Evolutionary conservation across 1,140 invertebrate genomes (phyloP).

Genomic region (Drosophila kohkoa): DNA sequence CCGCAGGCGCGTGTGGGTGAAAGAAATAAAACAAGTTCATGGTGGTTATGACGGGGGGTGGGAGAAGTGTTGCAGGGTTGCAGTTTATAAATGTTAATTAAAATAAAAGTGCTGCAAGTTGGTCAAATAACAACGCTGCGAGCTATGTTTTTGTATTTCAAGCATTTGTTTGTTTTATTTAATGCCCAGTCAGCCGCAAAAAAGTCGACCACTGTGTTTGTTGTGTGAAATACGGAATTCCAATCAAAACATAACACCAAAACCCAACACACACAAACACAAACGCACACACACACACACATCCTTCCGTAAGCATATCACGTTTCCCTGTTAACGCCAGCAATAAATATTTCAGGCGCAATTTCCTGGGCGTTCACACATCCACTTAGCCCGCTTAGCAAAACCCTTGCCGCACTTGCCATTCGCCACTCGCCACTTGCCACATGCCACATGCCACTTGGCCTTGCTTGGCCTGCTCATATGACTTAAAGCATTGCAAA

Average conservation of each 20-base stretch:
- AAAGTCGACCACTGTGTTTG: conserved; percentile 48
- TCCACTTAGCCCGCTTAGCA: conserved; percentile 48
- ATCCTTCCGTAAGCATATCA: conserved; percentile 60
- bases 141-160: conserved; percentile 17
- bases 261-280: conserved; percentile 1
- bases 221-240: conserved; percentile 61
- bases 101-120: conserved; percentile 33
- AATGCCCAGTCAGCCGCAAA: conserved; percentile 14
- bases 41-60: not conserved
- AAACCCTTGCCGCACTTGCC: not conserved
- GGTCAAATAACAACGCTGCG: not conserved
- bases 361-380: conserved; percentile 60
- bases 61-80: not conserved
- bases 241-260: conserved; percentile 63
- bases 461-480: not conserved
- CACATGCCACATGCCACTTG: not conserved
- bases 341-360: conserved; percentile 71
- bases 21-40: conserved; percentile 1
- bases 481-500: not conserved
- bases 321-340: conserved; percentile 67
- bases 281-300: conserved; percentile 14
- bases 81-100: conserved; percentile 47
- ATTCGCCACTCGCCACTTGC: not conserved
- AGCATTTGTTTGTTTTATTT: conserved; percentile 47
- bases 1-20: not conserved